phyloP scores from a whole-genome alignment of 2,797 vertebrate species.

The Lacerta agilis region DNA sequence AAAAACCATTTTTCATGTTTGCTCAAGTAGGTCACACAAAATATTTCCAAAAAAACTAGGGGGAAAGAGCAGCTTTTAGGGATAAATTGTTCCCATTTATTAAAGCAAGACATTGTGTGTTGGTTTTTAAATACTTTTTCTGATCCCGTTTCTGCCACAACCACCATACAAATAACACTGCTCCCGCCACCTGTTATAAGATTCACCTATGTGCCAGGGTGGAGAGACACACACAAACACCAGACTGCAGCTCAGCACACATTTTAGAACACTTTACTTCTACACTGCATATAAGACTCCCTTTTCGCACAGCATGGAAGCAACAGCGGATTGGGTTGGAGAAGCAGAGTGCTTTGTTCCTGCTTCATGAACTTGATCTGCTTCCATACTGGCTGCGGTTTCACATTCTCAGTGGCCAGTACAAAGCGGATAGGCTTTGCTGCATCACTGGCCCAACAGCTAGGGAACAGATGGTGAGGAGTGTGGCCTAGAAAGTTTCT shows the following conservation, averaged over 20 bases:
- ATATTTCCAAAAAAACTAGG: conserved; percentile 43
- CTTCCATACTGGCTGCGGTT: too few species aligned
- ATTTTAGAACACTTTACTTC: background rate
- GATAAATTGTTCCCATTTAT: conserved; percentile 67
- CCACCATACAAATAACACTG: background rate
- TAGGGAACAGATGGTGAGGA: too few species aligned
- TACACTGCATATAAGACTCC: background rate
- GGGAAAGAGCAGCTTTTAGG: conserved; percentile 56
- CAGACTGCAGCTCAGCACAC: too few species aligned
- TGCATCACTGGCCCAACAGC: too few species aligned
- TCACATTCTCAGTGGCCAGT: too few species aligned
- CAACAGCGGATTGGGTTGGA: too few species aligned
- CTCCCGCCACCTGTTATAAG: background rate
- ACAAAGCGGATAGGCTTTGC: too few species aligned
- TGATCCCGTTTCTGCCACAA: background rate
- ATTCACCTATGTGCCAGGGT: background rate
- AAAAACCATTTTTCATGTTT: conserved; percentile 75
- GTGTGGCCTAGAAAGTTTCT: too few species aligned
- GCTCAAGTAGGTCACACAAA: conserved; percentile 75
- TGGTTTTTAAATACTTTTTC: conserved; percentile 34
- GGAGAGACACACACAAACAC: too few species aligned
- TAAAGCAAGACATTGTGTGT: conserved; percentile 24
- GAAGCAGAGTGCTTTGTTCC: too few species aligned
- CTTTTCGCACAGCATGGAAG: background rate
- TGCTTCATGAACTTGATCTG: too few species aligned